phyloP scores from a whole-genome alignment of 2,888 invertebrate genomes.

The Colostygia pectinataria region DNA sequence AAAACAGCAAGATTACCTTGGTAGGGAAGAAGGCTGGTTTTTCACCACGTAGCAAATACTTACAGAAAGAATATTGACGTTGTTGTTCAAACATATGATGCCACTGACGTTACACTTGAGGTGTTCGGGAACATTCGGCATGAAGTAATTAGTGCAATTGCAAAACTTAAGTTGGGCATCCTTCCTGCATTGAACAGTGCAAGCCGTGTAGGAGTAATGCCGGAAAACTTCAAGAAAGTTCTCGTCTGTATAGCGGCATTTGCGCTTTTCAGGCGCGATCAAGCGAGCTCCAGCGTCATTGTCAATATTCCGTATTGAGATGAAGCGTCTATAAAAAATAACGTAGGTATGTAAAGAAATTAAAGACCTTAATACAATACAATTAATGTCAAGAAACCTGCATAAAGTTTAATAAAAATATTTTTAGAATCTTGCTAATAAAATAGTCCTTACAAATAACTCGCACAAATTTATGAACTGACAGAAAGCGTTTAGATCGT shows the following conservation, averaged over 20 bases:
- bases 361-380: too few relatives aligned
- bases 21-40: too few relatives aligned
- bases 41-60: conserved; percentile 35
- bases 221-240: conserved; percentile 81
- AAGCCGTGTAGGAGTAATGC: conserved; percentile 87
- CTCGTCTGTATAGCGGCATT: conserved; percentile 89
- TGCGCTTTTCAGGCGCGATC: conserved; percentile 86
- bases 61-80: conserved; percentile 85
- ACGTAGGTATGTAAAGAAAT: too few relatives aligned
- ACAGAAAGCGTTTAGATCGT: too few relatives aligned
- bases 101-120: conserved; percentile 86
- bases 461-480: too few relatives aligned
- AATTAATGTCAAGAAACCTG: too few relatives aligned
- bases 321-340: conserved; percentile 68
- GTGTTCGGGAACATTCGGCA: conserved; percentile 84
- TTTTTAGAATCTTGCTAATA: too few relatives aligned
- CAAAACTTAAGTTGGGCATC: conserved; percentile 85
- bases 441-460: too few relatives aligned
- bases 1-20: too few relatives aligned
- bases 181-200: conserved; percentile 88
- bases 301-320: conserved; percentile 85
- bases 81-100: conserved; percentile 85
- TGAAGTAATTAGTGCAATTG: conserved; percentile 87
- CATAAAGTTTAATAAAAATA: too few relatives aligned
- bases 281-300: conserved; percentile 86